Evolutionary conservation across 2,113 vertebrate genomes (phyloP).

Genomic region (Cygnus buccinator): DNA sequence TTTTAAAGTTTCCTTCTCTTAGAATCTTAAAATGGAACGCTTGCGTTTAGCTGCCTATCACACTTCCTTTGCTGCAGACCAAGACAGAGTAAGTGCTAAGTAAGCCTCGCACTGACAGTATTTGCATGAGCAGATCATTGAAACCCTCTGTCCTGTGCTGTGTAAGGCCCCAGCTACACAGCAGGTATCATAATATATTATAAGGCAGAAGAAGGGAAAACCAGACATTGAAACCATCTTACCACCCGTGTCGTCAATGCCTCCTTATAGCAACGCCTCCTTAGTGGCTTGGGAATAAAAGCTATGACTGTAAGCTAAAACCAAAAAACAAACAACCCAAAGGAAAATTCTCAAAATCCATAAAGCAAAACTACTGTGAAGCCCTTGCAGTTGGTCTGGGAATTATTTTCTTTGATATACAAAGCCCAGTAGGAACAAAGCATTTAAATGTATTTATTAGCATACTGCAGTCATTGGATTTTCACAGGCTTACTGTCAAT

Average conservation of each 20-base stretch:
- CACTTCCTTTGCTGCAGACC: background rate
- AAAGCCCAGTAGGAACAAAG: background rate
- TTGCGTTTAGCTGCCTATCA: background rate
- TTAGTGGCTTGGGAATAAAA: background rate
- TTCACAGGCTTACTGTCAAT: background rate
- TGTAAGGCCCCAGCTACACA: background rate
- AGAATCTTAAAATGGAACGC: background rate
- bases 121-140: background rate
- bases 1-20: background rate
- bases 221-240: background rate
- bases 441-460: background rate
- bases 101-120: background rate
- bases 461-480: background rate
- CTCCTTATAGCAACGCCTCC: background rate
- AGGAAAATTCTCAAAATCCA: background rate
- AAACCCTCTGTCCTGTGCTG: background rate
- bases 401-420: background rate
- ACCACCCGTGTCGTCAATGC: background rate
- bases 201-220: background rate
- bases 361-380: background rate
- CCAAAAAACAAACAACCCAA: background rate
- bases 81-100: background rate
- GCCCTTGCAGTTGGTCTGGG: background rate
- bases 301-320: background rate
- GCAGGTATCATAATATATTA: background rate